Conservation (phyloP, 2,888 invertebrate genomes). For the Acrocyrtus sp. region DNA sequence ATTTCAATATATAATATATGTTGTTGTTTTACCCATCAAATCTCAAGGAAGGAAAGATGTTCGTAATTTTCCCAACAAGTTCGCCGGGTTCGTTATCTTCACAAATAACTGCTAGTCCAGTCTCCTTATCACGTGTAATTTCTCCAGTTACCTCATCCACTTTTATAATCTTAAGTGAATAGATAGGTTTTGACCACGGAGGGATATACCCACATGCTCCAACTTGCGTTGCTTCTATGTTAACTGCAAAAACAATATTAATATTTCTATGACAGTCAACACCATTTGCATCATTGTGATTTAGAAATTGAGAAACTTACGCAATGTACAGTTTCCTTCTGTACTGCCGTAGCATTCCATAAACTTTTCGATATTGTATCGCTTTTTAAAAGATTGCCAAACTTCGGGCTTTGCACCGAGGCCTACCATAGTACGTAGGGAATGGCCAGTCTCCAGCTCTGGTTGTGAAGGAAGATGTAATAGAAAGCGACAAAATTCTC, state of each 20-base stretch:
- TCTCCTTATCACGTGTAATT: constrained; percentile 26
- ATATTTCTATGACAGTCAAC: neutral
- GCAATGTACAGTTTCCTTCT: constrained; percentile 38
- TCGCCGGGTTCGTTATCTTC: constrained; percentile 49
- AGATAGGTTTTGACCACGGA: neutral
- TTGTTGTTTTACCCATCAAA: constrained; percentile 43
- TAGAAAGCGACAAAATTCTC: constrained; percentile 38
- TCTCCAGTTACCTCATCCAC: constrained; percentile 39
- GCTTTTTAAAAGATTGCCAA: constrained; percentile 32
- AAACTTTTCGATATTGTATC: constrained; percentile 30
- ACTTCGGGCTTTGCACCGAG: constrained; percentile 36
- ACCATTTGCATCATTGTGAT: neutral
- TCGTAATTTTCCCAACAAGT: constrained; percentile 43
- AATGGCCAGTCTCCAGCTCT: constrained; percentile 28
- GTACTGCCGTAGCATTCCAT: constrained; percentile 34
- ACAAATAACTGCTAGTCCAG: constrained; percentile 42
- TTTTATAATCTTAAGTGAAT: constrained; percentile 25
- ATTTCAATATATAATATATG: neutral
- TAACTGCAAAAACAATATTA: constrained; percentile 12
- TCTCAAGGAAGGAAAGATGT: constrained; percentile 26
- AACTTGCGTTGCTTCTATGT: constrained; percentile 35
- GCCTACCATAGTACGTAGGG: constrained; percentile 24
- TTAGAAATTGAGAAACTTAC: constrained; percentile 7
- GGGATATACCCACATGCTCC: constrained; percentile 40
- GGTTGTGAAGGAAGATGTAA: constrained; percentile 36